Evolutionary conservation across 2,797 vertebrate genomes (phyloP).

Genomic region (Petrocephalus sullivani): DNA sequence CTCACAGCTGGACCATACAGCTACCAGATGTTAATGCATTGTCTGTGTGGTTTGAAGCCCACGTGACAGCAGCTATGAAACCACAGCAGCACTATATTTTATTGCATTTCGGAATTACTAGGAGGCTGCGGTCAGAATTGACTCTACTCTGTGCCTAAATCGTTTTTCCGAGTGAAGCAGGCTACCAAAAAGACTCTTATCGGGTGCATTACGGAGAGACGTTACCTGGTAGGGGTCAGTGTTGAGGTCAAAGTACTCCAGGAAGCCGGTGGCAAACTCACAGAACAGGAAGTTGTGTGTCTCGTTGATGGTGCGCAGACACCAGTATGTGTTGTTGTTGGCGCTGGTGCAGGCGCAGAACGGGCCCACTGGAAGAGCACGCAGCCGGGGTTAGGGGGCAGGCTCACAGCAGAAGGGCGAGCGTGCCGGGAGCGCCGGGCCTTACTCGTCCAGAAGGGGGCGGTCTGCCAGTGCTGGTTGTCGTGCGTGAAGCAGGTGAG

Average conservation of each 20-base stretch:
- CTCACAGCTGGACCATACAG: neutral
- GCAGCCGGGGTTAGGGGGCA: neutral
- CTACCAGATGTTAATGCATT: neutral
- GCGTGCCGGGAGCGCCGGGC: neutral
- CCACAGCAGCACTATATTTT: neutral
- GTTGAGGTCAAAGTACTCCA: conserved; percentile 84
- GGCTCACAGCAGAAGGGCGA: neutral
- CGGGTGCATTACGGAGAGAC: neutral
- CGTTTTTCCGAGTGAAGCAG: neutral
- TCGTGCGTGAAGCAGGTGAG: conserved; percentile 98
- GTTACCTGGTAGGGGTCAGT: conserved; percentile 81
- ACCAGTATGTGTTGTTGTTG: conserved; percentile 90
- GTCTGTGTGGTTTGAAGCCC: too few species aligned
- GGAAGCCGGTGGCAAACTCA: conserved; percentile 83
- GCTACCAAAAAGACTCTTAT: neutral
- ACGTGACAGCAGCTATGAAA: neutral
- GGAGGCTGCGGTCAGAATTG: neutral
- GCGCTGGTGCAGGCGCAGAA: conserved; percentile 87
- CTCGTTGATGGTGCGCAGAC: conserved; percentile 80
- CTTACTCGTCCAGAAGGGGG: conserved; percentile 95
- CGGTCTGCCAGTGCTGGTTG: conserved; percentile 98
- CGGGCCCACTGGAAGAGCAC: conserved; percentile 61
- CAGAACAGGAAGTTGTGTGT: conserved; percentile 87
- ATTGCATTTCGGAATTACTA: neutral
- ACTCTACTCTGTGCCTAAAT: neutral